Conservation (phyloP, 2,113 vertebrate genomes). For the Notiomystis cincta region DNA sequence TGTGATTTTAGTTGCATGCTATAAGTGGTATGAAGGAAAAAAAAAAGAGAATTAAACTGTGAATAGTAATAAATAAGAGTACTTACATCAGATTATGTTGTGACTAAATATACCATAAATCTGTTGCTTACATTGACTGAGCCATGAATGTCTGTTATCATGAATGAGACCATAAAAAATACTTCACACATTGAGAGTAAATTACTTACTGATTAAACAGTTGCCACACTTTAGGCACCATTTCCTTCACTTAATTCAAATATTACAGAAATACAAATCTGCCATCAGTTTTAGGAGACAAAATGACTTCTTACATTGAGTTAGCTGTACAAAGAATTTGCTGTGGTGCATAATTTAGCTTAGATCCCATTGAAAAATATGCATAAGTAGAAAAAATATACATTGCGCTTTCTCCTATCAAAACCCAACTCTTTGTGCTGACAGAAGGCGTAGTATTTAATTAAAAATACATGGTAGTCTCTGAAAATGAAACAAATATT, state of each 20-base stretch:
- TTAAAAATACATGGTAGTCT: neutral
- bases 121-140: conserved; percentile 9
- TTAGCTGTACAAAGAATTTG: neutral
- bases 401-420: neutral
- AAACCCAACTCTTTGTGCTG: neutral
- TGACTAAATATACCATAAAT: conserved; percentile 14
- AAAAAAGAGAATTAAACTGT: neutral
- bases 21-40: neutral
- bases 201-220: conserved; percentile 49
- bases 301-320: neutral
- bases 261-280: conserved; percentile 38
- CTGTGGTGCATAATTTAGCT: neutral
- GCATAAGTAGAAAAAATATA: neutral
- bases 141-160: conserved; percentile 24
- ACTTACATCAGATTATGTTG: neutral
- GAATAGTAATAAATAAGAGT: conserved; percentile 37
- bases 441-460: neutral
- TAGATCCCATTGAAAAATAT: neutral
- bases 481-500: neutral
- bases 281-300: conserved; percentile 4
- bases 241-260: conserved; percentile 42
- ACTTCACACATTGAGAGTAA: conserved; percentile 19
- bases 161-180: conserved; percentile 35
- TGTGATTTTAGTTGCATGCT: neutral
- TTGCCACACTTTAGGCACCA: conserved; percentile 14